Evolutionary conservation across 1,140 invertebrate genomes (phyloP).

Genomic region (Euura lappo): DNA sequence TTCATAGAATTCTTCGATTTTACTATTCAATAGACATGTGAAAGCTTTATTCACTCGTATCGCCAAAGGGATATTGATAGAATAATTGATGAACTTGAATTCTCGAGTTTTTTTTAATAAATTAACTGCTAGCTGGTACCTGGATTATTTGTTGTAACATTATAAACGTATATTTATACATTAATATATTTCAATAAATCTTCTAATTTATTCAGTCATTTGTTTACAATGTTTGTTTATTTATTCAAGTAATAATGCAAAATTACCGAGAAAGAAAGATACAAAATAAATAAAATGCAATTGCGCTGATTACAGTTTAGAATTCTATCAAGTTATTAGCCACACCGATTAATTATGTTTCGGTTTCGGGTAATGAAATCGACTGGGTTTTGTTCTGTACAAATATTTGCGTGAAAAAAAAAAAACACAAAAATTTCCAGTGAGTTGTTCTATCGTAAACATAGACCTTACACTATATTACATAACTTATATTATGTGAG

Average conservation of each 20-base stretch:
- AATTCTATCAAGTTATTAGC: neutral
- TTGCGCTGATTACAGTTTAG: neutral
- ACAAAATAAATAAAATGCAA: neutral
- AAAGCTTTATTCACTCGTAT: too few relatives aligned
- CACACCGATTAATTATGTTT: neutral
- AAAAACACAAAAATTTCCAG: too few relatives aligned
- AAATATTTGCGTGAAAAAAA: neutral
- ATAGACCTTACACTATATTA: neutral
- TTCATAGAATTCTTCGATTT: too few relatives aligned
- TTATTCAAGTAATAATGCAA: neutral
- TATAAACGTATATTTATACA: too few relatives aligned
- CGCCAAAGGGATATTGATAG: too few relatives aligned
- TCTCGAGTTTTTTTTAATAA: neutral
- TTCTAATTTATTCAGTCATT: neutral
- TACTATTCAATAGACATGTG: too few relatives aligned
- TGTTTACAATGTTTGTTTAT: neutral
- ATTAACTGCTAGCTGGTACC: neutral
- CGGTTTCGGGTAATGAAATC: neutral
- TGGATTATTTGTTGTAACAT: too few relatives aligned
- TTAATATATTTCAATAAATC: neutral
- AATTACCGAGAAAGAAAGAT: neutral
- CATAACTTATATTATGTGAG: neutral
- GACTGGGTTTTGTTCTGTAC: neutral
- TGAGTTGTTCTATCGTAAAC: neutral
- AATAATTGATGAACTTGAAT: neutral